Percentiles rank a stretch among this genome's conserved stretches.
Conservation (phyloP, 2,797 vertebrate species). For the Sebastes vulpes region DNA sequence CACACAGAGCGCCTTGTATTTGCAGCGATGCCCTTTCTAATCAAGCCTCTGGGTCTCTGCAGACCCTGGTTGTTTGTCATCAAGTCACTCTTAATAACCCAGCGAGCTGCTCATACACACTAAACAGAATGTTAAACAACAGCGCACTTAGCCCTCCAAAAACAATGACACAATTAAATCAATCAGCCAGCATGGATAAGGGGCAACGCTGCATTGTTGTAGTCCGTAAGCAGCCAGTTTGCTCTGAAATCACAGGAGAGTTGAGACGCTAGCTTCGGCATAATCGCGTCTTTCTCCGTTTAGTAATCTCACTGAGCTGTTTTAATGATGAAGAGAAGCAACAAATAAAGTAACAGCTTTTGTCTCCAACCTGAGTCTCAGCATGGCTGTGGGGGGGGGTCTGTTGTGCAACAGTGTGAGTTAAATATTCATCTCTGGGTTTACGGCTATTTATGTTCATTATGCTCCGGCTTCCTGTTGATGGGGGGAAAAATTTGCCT, state of each 20-base stretch:
- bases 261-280: slow-evolving; percentile 19
- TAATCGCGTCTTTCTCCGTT: slow-evolving; percentile 37
- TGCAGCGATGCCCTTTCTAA: slow-evolving; percentile 69
- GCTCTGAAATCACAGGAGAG: slow-evolving; percentile 59
- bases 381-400: neutral
- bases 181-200: slow-evolving; percentile 72
- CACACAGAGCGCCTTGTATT: slow-evolving; percentile 29
- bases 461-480: neutral
- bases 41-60: slow-evolving; percentile 68
- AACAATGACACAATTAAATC: slow-evolving; percentile 80
- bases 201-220: slow-evolving; percentile 44
- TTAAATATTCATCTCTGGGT: slow-evolving; percentile 37
- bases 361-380: slow-evolving; percentile 38
- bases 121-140: slow-evolving; percentile 79
- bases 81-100: slow-evolving; percentile 76
- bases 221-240: slow-evolving; percentile 41
- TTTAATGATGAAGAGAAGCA: slow-evolving; percentile 52
- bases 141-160: slow-evolving; percentile 62
- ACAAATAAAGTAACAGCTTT: slow-evolving; percentile 46
- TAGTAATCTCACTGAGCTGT: slow-evolving; percentile 56
- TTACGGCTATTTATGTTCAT: slow-evolving; percentile 17
- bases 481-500: neutral
- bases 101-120: slow-evolving; percentile 72
- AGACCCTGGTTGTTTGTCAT: slow-evolving; percentile 78
- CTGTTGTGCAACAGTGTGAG: neutral